Conservation (phyloP, 2,797 vertebrate species). For the Gallinago nigripennis region DNA sequence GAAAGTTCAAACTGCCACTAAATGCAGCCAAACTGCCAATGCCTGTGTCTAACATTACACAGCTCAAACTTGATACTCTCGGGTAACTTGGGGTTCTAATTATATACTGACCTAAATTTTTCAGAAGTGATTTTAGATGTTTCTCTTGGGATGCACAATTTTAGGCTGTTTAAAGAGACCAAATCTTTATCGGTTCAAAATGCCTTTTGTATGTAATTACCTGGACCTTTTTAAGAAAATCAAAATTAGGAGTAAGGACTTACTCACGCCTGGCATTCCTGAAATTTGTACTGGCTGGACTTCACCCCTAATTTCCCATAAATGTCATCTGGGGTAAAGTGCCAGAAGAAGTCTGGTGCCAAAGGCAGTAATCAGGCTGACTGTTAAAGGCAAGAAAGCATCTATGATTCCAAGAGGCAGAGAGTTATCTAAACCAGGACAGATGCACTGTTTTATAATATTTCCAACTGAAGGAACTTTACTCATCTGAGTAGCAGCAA, state of each 20-base stretch:
- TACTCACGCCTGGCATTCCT: not conserved
- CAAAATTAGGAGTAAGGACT: not conserved
- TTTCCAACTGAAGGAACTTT: not conserved
- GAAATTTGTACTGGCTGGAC: not conserved
- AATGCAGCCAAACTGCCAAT: conserved; percentile 1
- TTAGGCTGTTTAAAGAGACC: not conserved
- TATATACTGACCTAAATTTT: conserved; percentile 37
- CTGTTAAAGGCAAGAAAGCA: not conserved
- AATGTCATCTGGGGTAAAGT: not conserved
- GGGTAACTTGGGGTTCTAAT: not conserved
- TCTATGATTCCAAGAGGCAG: not conserved
- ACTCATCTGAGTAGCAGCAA: not conserved
- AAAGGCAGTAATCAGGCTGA: not conserved
- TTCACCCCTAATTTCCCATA: not conserved
- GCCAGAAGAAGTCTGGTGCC: not conserved
- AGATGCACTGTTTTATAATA: not conserved
- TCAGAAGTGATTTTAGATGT: not conserved
- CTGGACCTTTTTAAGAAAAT: not conserved
- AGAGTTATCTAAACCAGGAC: not conserved
- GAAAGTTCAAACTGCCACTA: not conserved
- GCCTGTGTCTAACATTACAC: conserved; percentile 1
- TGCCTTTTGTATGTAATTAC: not conserved
- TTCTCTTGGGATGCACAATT: not conserved
- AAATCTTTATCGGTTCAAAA: not conserved
- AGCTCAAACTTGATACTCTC: not conserved